Percentiles rank a stretch among this genome's conserved stretches.
Conservation (phyloP, 1,140 invertebrate species). For the Armadillidium nasatum region DNA sequence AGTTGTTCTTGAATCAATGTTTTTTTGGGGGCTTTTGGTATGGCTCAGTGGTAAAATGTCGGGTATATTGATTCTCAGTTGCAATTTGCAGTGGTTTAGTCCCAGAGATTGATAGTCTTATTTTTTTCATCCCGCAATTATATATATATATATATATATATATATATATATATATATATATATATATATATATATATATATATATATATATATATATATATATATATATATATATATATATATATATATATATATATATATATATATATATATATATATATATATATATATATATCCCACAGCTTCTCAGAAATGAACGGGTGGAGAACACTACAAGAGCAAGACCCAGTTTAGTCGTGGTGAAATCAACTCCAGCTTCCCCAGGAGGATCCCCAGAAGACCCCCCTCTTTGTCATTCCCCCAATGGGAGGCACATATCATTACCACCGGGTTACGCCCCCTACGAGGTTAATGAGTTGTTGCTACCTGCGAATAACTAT, state of each 20-base stretch:
- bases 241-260: slow-evolving; percentile 3
- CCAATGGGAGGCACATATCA: neutral
- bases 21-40: too few relatives aligned
- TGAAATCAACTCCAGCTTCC: slow-evolving; percentile 17
- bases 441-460: neutral
- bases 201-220: too few relatives aligned
- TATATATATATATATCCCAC: neutral
- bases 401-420: neutral
- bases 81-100: too few relatives aligned
- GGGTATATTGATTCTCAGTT: too few relatives aligned
- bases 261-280: too few relatives aligned
- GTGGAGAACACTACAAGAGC: neutral
- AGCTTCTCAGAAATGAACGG: neutral
- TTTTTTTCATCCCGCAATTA: too few relatives aligned
- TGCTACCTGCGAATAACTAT: neutral
- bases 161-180: too few relatives aligned
- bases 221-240: neutral
- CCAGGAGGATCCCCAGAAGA: neutral
- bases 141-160: too few relatives aligned
- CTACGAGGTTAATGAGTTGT: neutral
- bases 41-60: too few relatives aligned
- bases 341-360: slow-evolving; percentile 22
- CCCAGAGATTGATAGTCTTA: too few relatives aligned
- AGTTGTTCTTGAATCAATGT: too few relatives aligned
- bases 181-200: too few relatives aligned